Evolutionary conservation across 2,888 invertebrate genomes (phyloP).

Genomic region (Pharmacophagus antenor): DNA sequence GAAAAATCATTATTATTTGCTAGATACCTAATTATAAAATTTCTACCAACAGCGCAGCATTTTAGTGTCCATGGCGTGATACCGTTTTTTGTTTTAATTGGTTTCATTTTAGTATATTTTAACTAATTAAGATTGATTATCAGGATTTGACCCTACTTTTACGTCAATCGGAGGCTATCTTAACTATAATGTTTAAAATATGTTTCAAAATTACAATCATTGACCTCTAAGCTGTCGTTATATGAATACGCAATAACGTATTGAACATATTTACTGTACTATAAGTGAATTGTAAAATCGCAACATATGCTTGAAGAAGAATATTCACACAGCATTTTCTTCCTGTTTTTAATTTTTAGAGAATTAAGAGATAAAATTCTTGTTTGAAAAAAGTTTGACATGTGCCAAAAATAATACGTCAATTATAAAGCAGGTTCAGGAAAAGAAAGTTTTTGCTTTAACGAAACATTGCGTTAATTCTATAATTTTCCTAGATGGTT

Average conservation of each 20-base stretch:
- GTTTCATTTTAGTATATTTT: conserved; percentile 7
- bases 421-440: too few species aligned
- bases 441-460: too few species aligned
- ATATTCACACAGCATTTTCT: not conserved
- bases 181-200: conserved; percentile 12
- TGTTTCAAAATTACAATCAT: conserved; percentile 13
- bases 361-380: not conserved
- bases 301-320: not conserved
- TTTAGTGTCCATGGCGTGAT: conserved; percentile 11
- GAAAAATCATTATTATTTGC: not conserved
- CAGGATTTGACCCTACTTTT: conserved; percentile 24
- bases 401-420: too few species aligned
- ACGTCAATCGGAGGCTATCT: conserved; percentile 28
- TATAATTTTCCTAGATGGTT: too few species aligned
- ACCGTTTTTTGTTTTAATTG: conserved; percentile 11
- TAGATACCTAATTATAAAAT: not conserved
- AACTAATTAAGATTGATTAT: conserved; percentile 12
- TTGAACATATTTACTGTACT: not conserved
- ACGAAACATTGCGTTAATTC: too few species aligned
- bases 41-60: too few species aligned
- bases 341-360: not conserved
- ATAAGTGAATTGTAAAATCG: not conserved
- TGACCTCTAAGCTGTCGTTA: conserved; percentile 9
- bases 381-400: too few species aligned
- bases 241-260: not conserved